These are phyloP conservation scores for Danio jaintianensis DNA, from an alignment of 2,797 vertebrate species.

Conservation along the genomic window DNA sequence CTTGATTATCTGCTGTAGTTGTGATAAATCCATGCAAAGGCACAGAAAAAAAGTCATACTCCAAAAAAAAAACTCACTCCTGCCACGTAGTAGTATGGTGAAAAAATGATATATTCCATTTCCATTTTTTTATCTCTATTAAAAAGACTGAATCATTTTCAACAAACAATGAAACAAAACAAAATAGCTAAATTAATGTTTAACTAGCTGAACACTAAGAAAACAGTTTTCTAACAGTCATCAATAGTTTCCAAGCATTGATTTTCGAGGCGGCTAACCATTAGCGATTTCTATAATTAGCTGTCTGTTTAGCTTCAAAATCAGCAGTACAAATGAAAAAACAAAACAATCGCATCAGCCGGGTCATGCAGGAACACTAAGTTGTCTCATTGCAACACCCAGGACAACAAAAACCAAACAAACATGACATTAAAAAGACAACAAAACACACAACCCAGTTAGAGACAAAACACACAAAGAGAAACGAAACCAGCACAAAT, in stretches of 20 bases:
- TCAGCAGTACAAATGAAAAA: neutral
- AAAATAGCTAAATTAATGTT: neutral
- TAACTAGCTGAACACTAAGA: neutral
- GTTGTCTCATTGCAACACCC: neutral
- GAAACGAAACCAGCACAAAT: slow-evolving; percentile 21
- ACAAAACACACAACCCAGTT: slow-evolving; percentile 24
- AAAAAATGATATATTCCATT: neutral
- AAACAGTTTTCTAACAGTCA: neutral
- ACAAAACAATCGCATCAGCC: neutral
- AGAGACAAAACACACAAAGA: neutral
- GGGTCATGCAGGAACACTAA: neutral
- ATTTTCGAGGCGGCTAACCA: slow-evolving; percentile 2
- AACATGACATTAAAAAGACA: neutral
- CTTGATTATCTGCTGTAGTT: neutral
- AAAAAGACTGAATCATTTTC: neutral
- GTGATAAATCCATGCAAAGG: neutral
- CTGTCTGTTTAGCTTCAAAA: neutral
- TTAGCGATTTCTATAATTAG: neutral
- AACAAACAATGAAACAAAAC: neutral
- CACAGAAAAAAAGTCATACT: neutral
- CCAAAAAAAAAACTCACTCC: neutral
- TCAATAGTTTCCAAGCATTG: slow-evolving; percentile 55
- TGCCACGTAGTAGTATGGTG: neutral
- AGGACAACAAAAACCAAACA: neutral
- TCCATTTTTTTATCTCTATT: neutral